Evolutionary conservation across 2,797 vertebrate genomes (phyloP).

Genomic region (Xiphophorus birchmanni): DNA sequence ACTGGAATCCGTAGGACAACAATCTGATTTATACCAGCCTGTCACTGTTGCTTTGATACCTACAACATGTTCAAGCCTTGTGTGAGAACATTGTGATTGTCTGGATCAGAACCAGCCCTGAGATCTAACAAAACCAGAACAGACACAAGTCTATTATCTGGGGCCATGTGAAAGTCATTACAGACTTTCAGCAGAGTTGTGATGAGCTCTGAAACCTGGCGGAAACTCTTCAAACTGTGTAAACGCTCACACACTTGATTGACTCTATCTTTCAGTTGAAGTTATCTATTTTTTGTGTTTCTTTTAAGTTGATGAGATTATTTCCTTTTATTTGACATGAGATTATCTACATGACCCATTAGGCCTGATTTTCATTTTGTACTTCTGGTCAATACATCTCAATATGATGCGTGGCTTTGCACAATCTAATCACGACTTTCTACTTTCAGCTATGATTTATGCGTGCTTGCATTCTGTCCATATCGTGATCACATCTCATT

Average conservation of each 20-base stretch:
- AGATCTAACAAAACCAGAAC: background rate
- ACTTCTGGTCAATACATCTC: constrained; percentile 14
- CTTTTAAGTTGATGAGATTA: constrained; percentile 9
- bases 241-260: background rate
- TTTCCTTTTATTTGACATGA: constrained; percentile 22
- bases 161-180: background rate
- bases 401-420: constrained; percentile 26
- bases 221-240: background rate
- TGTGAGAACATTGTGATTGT: background rate
- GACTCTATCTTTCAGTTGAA: background rate
- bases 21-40: too few relatives aligned
- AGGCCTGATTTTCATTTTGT: constrained; percentile 12
- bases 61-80: background rate
- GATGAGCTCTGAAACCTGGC: background rate
- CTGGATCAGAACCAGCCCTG: background rate
- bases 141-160: background rate
- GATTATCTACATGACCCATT: constrained; percentile 11
- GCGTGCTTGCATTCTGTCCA: constrained; percentile 58
- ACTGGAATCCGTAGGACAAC: background rate
- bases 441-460: constrained; percentile 54
- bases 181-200: background rate
- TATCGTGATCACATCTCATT: constrained; percentile 67
- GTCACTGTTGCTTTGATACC: background rate
- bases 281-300: background rate
- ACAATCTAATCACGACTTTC: constrained; percentile 40